Evolutionary conservation across 2,113 vertebrate species (phyloP).

Genomic region (Asarcornis scutulata): DNA sequence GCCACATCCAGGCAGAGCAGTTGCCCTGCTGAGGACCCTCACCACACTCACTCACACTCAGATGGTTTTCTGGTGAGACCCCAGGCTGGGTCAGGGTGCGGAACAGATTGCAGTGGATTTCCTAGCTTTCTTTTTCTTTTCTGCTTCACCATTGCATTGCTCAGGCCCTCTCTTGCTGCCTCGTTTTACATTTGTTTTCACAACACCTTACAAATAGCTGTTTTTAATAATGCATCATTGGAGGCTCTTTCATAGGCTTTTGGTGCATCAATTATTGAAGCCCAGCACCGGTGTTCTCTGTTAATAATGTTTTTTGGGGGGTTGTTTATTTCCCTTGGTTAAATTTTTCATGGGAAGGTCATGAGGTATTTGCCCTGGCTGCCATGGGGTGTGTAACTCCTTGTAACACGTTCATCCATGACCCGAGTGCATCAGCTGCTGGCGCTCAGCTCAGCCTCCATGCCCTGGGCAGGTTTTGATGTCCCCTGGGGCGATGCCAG

Average conservation of each 20-base stretch:
- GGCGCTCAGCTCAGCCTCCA: background rate
- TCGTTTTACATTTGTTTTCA: conserved; percentile 43
- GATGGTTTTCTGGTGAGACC: background rate
- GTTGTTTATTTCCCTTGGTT: conserved; percentile 12
- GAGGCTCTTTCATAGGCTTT: conserved; percentile 29
- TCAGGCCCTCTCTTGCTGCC: background rate
- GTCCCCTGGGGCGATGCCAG: background rate
- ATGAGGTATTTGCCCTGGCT: background rate
- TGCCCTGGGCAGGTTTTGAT: background rate
- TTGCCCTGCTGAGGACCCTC: background rate
- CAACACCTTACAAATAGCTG: conserved; percentile 58
- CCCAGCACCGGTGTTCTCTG: background rate
- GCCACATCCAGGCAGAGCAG: background rate
- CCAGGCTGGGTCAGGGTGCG: background rate
- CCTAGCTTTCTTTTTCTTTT: background rate
- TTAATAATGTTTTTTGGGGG: conserved; percentile 4
- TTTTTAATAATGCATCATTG: conserved; percentile 64
- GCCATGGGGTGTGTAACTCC: background rate
- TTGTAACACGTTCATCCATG: background rate
- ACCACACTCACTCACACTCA: background rate
- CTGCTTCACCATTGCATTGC: background rate
- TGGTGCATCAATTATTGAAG: conserved; percentile 68
- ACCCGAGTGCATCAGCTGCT: background rate
- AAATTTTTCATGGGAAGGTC: background rate
- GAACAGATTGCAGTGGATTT: background rate